Evolutionary conservation across 2,888 invertebrate species (phyloP), one percentile per base, ranked within the genome.

Genomic region (Crocallis elinguaria): DNA sequence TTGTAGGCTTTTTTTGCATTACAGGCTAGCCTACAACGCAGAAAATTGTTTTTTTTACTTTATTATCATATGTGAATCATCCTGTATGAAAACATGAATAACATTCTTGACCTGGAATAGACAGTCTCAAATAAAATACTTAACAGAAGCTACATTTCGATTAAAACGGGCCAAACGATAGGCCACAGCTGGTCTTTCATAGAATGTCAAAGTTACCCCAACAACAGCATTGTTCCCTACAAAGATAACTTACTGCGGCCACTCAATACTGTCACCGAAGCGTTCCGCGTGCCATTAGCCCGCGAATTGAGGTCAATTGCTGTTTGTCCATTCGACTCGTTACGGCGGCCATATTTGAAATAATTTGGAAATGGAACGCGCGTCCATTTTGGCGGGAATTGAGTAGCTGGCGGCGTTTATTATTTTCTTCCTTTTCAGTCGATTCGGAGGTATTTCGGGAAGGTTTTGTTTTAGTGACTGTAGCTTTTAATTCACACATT

Each of bases 321-420:
- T 74, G 73, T 73, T 73, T 74, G 75, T 67, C 74, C 51, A 51
- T 51, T 51, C 45, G 51, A 53, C 62, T 63, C 60, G 62, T 62
- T 62, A 60, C 60, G 52, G 62, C 73, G 68, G 82, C 83, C 84
- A 83, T 83, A 71, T 82, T 83, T 77, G 79, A 81, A 81, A 81
- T 80, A 75, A 82, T 84, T 84, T 75, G 81, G 77, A 77, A 79
- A 80, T 79, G 81, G 79, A 75, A 77, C 79, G 77, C 74, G 67
- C 44, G 29, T 33, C 39, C 48, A 53, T 55, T 58, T 60, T 51
- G 45, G 53, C 57, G 61, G 59, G 57, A 61, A 56, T 58, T 39
- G 48, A 41, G 17, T 23, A 16, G 16, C 23, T 8, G 23, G 21
- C 33, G 11, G 27, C 13, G 42, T 42, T 30, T 21, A 6, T 21